Evolutionary conservation across 2,888 invertebrate genomes (phyloP).

Genomic region (Himalopsyche anomala): DNA sequence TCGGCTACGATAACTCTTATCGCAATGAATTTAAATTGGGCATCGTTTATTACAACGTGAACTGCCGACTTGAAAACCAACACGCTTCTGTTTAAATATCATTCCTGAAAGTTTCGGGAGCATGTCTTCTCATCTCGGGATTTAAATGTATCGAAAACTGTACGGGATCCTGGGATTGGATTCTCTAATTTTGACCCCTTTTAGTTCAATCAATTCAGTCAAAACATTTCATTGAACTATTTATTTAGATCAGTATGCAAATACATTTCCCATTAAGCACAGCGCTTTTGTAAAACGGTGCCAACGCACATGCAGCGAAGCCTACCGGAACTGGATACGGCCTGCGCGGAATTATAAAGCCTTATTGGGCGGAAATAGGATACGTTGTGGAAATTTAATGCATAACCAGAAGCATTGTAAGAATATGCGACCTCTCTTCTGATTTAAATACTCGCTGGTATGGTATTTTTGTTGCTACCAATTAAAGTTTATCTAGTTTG

Average conservation of each 20-base stretch:
- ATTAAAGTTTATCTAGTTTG: not conserved
- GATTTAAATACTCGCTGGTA: constrained; percentile 44
- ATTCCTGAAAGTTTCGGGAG: too few species aligned
- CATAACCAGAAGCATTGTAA: constrained; percentile 50
- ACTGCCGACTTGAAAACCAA: too few species aligned
- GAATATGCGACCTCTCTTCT: constrained; percentile 6
- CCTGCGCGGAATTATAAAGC: constrained; percentile 48
- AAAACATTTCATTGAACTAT: not conserved
- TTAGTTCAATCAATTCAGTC: too few species aligned
- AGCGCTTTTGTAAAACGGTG: constrained; percentile 40
- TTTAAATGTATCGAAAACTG: too few species aligned
- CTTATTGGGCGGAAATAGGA: constrained; percentile 55
- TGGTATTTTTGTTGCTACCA: constrained; percentile 35
- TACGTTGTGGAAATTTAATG: constrained; percentile 52
- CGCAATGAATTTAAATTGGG: too few species aligned
- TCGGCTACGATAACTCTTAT: too few species aligned
- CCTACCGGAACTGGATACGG: constrained; percentile 51
- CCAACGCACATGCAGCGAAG: constrained; percentile 33
- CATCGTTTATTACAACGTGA: too few species aligned
- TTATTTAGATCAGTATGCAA: not conserved
- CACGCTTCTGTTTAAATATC: too few species aligned
- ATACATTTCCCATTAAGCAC: not conserved
- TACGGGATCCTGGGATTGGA: too few species aligned
- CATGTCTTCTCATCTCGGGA: too few species aligned
- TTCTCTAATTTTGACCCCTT: too few species aligned